Evolutionary conservation across 2,113 vertebrate species (phyloP), one percentile per base, ranked within the genome.

Genomic region (Leiothrix lutea): DNA sequence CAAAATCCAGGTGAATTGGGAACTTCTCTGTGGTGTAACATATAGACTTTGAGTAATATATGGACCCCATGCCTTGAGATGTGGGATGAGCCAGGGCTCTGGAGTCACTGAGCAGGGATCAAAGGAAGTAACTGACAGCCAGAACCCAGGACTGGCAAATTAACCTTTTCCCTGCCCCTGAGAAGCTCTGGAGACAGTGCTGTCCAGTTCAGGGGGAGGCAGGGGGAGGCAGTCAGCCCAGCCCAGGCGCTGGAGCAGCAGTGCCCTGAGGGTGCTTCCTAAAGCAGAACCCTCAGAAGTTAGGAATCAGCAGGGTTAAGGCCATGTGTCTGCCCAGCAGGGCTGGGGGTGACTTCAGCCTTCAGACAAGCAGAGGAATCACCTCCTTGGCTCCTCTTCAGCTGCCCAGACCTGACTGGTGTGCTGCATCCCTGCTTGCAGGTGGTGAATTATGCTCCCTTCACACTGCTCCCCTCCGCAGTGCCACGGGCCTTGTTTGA

Each of bases 381-480:
- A 2, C 4, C 14, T 90, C 31, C 36, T 48, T 1, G 58, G 56
- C 26, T 42, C 31, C 31, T 5, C 11, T 10, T 29, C 7, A 36
- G 47, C 56, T 64, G 33, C 5, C 1, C 25, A 26, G 31, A 8
- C 29, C 53, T 91, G 62, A 92, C 26, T 36, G 62, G 17, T 51
- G 11, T 62, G 50, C 40, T 81, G 6, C 23, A 2, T 80, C 23
- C 15, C 53, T 89, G 36, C 94, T 38, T 80, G 44, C 97, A 99
- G 99, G 94, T 98, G 95, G 99, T 99, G 96, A 98, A 97, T 80
- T 99, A 98, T 2, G 99, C 99, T 6, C 99, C 99, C 2, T 99
- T 99, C 95, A 98, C 99, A 0, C 98, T 99, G 80, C 98, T 99
- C 64, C 99, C 99, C 0, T 98, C 99, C 0, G 95, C 97, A 3